phyloP scores from a whole-genome alignment of 2,113 vertebrate genomes.

The Bucco capensis region DNA sequence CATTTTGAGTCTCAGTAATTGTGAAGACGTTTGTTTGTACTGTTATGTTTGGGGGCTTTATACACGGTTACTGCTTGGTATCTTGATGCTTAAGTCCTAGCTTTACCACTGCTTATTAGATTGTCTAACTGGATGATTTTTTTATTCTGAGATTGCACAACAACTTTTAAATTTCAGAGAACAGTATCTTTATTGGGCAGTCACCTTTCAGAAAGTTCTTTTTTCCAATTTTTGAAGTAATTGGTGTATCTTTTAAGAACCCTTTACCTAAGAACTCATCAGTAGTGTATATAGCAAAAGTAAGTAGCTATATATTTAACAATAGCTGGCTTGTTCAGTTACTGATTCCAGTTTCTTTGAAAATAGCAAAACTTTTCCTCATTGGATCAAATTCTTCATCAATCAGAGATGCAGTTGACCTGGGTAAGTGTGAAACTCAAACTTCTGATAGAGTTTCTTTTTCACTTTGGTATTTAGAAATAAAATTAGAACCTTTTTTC shows the following conservation, averaged over 20 bases:
- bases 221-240: background rate
- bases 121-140: background rate
- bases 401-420: conserved; percentile 84
- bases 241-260: background rate
- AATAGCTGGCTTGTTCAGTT: background rate
- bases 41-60: background rate
- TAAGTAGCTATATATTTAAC: background rate
- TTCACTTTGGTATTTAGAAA: background rate
- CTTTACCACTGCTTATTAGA: background rate
- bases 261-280: background rate
- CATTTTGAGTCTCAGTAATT: conserved; percentile 28
- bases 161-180: background rate
- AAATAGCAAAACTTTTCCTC: conserved; percentile 90
- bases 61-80: background rate
- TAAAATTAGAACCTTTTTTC: background rate
- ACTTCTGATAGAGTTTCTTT: background rate
- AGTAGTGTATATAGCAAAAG: background rate
- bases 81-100: background rate
- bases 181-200: background rate
- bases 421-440: conserved; percentile 80
- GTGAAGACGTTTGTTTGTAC: conserved; percentile 7
- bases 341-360: conserved; percentile 51
- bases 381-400: conserved; percentile 82
- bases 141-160: background rate
- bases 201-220: background rate